Evolutionary conservation across 2,888 invertebrate genomes (phyloP), one percentile per base, ranked within the genome.

Genomic region (Drosophila hamatofila): DNA sequence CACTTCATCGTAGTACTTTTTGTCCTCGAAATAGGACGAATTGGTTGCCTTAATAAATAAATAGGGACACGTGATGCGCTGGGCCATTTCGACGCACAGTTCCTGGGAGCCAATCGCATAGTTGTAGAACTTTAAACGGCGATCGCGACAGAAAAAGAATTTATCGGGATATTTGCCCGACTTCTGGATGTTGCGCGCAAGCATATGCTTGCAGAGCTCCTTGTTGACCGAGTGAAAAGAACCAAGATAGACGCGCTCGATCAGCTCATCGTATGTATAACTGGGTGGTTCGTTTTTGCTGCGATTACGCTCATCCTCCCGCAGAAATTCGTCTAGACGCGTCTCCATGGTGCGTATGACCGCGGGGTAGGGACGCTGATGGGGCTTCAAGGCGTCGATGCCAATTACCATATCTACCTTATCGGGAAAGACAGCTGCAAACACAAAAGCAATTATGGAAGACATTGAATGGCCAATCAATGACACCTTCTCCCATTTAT

Each of bases 401-500:
- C 88, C 91, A 70, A 93, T 91, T 23, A 92, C 77, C 91, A 93
- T 91, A 55, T 92, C 92, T 7, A 92, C 85, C 75, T 92, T 92
- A 14, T 93, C 93, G 0, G 93, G 93, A 87, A 94, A 96, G 2
- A 95, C 86, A 52, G 94, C 93, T 0, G 95, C 94, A 85, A 95
- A 96, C 7, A 94, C 92, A 90, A 95, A 95, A 14, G 93, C 93
- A 16, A 94, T 93, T 41, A 95, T 94, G 0, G 95, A 94, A 2
- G 96, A 95, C 94, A 96, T 94, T 0, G 96, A 96, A 90, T 96
- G 96, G 1, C 95, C 94, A 49, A 97, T 86, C 14, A 96, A 86
- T 1, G 95, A 95, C 0, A 96, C 93, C 91, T 95, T 95, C 16
- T 95, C 93, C 96, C 96, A 96, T 75, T 95, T 94, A 84, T 95